Evolutionary conservation across 2,113 vertebrate species (phyloP).

Genomic region (Rhegmatorhina hoffmannsi): DNA sequence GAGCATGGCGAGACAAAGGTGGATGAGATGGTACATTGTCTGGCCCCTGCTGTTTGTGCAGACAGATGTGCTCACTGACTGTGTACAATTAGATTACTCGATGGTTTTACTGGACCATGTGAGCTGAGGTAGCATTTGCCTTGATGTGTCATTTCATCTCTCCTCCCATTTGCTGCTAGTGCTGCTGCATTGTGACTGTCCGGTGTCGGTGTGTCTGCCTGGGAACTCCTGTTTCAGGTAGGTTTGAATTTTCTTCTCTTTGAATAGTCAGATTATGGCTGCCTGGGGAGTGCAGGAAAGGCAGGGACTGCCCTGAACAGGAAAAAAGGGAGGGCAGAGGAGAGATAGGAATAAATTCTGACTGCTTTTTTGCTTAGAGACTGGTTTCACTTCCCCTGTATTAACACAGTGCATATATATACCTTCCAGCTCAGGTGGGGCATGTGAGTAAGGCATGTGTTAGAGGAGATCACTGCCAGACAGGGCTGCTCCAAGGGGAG

Average conservation of each 20-base stretch:
- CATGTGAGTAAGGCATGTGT: accelerated
- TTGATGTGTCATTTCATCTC: neutral
- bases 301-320: neutral
- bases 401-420: neutral
- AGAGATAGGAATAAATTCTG: neutral
- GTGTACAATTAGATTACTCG: neutral
- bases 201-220: accelerated
- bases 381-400: neutral
- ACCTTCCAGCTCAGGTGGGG: neutral
- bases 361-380: neutral
- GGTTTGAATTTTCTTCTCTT: neutral
- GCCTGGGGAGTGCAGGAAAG: neutral
- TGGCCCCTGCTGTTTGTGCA: neutral
- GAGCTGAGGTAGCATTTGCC: conserved; percentile 1
- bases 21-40: neutral
- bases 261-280: neutral
- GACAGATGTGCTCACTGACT: neutral
- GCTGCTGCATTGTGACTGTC: neutral
- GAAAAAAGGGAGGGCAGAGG: neutral
- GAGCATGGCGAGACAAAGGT: neutral
- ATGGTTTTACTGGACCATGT: neutral
- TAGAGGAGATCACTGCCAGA: neutral
- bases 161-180: neutral
- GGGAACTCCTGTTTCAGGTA: conserved; percentile 27
- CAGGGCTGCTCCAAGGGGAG: neutral